Evolutionary conservation across 2,888 invertebrate genomes (phyloP).

Genomic region (Calameuta idolon): DNA sequence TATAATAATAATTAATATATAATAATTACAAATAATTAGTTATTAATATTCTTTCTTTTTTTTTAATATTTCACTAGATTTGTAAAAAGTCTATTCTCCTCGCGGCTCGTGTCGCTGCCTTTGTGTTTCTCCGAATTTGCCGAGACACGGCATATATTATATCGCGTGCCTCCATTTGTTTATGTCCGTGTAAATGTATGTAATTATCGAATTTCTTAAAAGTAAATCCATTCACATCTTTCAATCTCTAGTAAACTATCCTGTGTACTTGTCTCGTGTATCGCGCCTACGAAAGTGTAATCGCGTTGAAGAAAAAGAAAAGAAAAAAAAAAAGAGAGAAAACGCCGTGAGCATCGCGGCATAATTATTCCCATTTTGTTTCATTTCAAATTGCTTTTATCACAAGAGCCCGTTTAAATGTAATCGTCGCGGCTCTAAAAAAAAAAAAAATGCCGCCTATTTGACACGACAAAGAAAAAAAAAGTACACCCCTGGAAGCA

Average conservation of each 20-base stretch:
- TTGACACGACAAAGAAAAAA: neutral
- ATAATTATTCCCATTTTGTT: neutral
- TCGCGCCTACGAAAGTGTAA: neutral
- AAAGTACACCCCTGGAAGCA: neutral
- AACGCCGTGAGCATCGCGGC: slow-evolving; percentile 27
- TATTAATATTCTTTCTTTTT: slow-evolving; percentile 48
- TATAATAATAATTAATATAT: slow-evolving; percentile 40
- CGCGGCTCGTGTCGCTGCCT: slow-evolving; percentile 7
- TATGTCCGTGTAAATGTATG: neutral
- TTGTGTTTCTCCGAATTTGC: neutral
- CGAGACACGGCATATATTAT: neutral
- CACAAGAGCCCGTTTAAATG: slow-evolving; percentile 57
- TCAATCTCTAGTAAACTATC: neutral
- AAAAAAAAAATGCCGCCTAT: neutral
- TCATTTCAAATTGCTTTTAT: slow-evolving; percentile 55
- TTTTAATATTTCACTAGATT: slow-evolving; percentile 64
- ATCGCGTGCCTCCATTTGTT: neutral
- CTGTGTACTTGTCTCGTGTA: neutral
- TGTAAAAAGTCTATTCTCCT: slow-evolving; percentile 49
- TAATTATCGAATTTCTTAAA: neutral
- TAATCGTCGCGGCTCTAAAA: neutral
- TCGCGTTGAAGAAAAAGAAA: neutral
- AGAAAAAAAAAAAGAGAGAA: neutral
- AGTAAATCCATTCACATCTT: neutral
- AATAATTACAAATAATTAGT: slow-evolving; percentile 45